These are phyloP conservation scores for Cettia cetti DNA, from an alignment of 2,113 vertebrate species.

Conservation along the genomic window DNA sequence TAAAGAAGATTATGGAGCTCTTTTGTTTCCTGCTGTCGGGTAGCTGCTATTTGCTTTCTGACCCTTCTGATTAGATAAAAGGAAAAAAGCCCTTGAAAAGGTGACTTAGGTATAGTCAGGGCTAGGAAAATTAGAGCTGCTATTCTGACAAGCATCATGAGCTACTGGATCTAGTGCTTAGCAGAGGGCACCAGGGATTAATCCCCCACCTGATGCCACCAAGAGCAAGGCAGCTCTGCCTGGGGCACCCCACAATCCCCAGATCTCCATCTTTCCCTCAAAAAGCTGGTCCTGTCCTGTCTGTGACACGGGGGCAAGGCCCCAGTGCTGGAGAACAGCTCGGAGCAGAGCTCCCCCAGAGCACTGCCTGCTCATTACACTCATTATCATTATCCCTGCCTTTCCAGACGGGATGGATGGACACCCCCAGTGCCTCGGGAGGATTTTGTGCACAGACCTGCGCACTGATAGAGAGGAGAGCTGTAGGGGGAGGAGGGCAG, in stretches of 20 bases:
- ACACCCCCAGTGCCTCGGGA: background rate
- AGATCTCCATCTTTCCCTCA: background rate
- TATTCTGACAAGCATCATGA: background rate
- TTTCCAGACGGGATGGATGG: background rate
- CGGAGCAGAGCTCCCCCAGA: background rate
- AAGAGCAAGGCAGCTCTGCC: background rate
- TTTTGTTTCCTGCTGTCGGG: background rate
- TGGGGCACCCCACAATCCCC: background rate
- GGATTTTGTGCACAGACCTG: background rate
- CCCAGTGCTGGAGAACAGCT: rapidly evolving
- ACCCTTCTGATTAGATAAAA: conserved; percentile 4
- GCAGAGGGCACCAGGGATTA: background rate
- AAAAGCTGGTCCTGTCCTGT: background rate
- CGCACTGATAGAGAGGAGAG: background rate
- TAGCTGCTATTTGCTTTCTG: conserved; percentile 17
- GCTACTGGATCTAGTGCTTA: background rate
- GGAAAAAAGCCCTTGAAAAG: conserved; percentile 14
- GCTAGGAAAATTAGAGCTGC: background rate
- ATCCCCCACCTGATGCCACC: background rate
- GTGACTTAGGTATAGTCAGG: background rate
- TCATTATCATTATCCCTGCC: background rate
- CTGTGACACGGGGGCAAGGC: background rate
- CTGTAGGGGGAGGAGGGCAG: background rate
- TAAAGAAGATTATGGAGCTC: background rate
- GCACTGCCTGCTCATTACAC: background rate